Evolutionary conservation across 2,888 invertebrate species (phyloP).

Genomic region (Drosophila mulleri): DNA sequence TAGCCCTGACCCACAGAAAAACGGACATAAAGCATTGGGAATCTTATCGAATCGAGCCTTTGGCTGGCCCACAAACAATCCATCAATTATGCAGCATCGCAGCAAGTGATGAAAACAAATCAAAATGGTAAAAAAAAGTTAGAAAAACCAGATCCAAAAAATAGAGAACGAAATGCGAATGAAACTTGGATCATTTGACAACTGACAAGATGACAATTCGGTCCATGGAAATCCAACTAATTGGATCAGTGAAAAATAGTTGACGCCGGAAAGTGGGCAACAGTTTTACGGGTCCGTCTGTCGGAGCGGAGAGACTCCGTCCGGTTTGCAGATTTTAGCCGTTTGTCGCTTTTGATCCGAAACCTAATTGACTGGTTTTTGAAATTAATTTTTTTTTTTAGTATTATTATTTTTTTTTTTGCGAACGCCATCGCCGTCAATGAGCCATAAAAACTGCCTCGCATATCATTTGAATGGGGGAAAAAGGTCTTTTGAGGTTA

Average conservation of each 20-base stretch:
- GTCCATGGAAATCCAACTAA: conserved; percentile 49
- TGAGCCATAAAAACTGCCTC: conserved; percentile 65
- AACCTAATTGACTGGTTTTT: conserved; percentile 69
- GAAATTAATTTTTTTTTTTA: conserved; percentile 61
- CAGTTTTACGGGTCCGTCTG: conserved; percentile 10
- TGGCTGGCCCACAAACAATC: conserved; percentile 54
- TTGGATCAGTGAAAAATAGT: conserved; percentile 69
- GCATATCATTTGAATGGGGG: conserved; percentile 59
- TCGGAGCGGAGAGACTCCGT: not conserved
- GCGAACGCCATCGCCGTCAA: conserved; percentile 35
- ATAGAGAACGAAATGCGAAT: conserved; percentile 14
- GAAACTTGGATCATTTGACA: conserved; percentile 61
- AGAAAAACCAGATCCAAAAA: conserved; percentile 4
- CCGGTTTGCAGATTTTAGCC: conserved; percentile 4
- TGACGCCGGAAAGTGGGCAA: conserved; percentile 28
- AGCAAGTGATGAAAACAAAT: conserved; percentile 63
- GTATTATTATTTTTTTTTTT: conserved; percentile 10
- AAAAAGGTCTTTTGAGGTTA: conserved; percentile 57
- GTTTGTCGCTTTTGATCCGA: conserved; percentile 13
- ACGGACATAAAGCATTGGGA: conserved; percentile 15
- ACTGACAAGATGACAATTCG: conserved; percentile 69
- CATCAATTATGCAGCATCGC: conserved; percentile 72
- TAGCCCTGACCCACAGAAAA: conserved; percentile 33
- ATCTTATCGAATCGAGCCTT: conserved; percentile 21
- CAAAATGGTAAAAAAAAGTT: conserved; percentile 25